Percentiles rank a stretch among this genome's conserved stretches.
phyloP scores from a whole-genome alignment of 2,113 vertebrate species.

The Apodemus speciosus region DNA sequence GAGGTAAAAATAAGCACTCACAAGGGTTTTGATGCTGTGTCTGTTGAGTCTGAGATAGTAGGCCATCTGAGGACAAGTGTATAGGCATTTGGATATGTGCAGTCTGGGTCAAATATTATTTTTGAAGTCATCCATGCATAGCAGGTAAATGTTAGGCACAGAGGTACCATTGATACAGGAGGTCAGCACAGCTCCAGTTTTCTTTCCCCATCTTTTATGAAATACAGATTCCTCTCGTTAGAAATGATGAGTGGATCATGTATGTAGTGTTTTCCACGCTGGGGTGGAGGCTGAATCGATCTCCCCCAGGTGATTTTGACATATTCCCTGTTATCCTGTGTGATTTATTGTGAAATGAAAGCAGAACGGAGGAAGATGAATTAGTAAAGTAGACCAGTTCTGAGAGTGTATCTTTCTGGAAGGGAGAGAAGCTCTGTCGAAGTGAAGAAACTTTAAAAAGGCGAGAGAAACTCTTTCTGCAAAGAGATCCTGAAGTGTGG shows the following conservation, averaged over 20 bases:
- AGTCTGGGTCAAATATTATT: neutral
- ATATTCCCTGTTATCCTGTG: neutral
- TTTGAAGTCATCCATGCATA: slow-evolving; percentile 27
- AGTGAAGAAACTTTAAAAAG: neutral
- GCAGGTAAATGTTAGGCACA: neutral
- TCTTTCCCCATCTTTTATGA: neutral
- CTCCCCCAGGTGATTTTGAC: neutral
- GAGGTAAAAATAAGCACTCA: neutral
- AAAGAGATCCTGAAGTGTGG: neutral
- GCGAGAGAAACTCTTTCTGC: neutral
- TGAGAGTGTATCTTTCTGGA: neutral
- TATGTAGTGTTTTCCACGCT: neutral
- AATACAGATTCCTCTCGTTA: neutral
- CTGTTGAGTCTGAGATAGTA: neutral
- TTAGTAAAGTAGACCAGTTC: neutral
- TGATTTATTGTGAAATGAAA: neutral
- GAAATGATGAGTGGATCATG: neutral
- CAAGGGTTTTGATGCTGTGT: neutral
- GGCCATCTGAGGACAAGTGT: neutral
- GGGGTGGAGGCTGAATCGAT: neutral
- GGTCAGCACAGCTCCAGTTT: neutral
- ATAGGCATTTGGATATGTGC: slow-evolving; percentile 5
- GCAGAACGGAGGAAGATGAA: neutral
- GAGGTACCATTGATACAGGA: neutral
- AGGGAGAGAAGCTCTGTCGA: neutral